Evolutionary conservation across 2,888 invertebrate species (phyloP), one percentile per base, ranked within the genome.

Genomic region (Camponotus fellah): DNA sequence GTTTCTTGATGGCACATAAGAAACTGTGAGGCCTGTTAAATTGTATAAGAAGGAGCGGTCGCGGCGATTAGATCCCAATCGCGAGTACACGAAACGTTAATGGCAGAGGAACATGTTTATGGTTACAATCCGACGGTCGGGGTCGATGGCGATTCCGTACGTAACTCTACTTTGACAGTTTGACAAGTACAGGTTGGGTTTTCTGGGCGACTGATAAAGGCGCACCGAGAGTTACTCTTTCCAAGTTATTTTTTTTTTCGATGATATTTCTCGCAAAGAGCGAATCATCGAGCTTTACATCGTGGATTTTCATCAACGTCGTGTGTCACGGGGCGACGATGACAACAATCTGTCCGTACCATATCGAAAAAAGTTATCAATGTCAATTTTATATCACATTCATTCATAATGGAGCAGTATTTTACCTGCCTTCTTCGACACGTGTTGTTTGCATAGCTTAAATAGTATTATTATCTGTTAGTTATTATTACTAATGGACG

Each of bases 31-130:
- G 91, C 86, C 87, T 85, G 85, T 88, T 89, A 89, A 92, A 89
- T 91, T 88, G 79, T 87, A 53, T n/a, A 88, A 32, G 82, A 88
- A 88, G 79, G 86, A 87, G 87, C 80, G 77, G 85, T 90, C 87
- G 53, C 53, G 85, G 90, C 88, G 86, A 86, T 89, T 90, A 82
- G 81, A 83, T 86, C 87, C 80, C 87, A 90, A 89, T 91, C 74
- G 53, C 53, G 87, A 89, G 86, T 77, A 85, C 62, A 93, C 88
- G 85, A 90, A 90, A 93, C 91, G 94, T 95, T 95, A 93, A 95
- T 95, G 94, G 95, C 95, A 94, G 94, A 95, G 91, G 94, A 94
- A 92, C 93, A 94, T 94, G 94, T 94, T 87, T 94, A 94, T 92
- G 95, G 95, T 90, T 95, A 93, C 87, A 93, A 92, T 92, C 94